Conservation (phyloP, 1,140 invertebrate genomes). For the Magallana angulata region DNA sequence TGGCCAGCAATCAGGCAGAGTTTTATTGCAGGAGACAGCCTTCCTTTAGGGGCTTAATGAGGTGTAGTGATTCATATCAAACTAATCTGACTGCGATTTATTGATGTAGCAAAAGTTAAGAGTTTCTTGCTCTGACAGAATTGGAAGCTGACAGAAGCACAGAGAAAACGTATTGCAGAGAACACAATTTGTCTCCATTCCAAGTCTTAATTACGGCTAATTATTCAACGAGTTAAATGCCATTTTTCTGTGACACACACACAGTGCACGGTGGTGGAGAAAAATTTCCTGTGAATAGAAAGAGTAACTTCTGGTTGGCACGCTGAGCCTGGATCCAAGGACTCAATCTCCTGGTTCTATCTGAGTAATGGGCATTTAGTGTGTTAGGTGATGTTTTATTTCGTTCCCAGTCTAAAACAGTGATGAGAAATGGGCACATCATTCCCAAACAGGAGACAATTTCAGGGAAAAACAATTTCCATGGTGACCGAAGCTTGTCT, state of each 20-base stretch:
- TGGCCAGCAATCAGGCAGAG: neutral
- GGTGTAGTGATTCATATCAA: slow-evolving; percentile 20
- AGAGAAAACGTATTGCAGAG: neutral
- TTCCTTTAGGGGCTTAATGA: neutral
- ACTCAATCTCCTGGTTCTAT: neutral
- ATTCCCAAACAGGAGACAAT: neutral
- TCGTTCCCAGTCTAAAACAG: neutral
- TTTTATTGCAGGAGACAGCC: neutral
- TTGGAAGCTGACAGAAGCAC: neutral
- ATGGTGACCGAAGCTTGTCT: neutral
- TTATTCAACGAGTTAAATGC: neutral
- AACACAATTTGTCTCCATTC: neutral
- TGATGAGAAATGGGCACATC: slow-evolving; percentile 3
- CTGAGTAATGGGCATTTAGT: neutral
- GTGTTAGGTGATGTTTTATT: neutral
- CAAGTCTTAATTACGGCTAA: neutral
- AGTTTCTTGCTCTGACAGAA: neutral
- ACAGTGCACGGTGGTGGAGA: neutral
- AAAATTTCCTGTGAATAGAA: neutral
- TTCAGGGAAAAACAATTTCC: neutral
- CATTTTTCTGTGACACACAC: neutral
- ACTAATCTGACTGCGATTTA: slow-evolving; percentile 19
- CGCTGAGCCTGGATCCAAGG: neutral
- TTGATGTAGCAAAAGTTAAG: slow-evolving; percentile 34
- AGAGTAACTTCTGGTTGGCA: neutral